Conservation (phyloP, 2,113 vertebrate species). For the Sander vitreus region DNA sequence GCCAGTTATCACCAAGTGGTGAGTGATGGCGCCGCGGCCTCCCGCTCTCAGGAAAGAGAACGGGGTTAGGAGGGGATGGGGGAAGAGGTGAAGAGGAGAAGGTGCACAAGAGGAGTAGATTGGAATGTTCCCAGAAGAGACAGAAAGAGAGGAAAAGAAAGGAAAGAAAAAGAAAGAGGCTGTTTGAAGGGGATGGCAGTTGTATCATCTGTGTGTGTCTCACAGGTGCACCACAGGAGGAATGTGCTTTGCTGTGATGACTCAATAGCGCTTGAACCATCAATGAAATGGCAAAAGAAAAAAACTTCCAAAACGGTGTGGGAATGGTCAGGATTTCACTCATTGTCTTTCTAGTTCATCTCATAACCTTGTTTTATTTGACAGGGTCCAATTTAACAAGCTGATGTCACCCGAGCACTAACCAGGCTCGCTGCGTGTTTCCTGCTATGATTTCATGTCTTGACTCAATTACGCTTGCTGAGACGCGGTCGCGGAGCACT, state of each 20-base stretch:
- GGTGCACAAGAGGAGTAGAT: slow-evolving; percentile 65
- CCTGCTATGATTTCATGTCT: slow-evolving; percentile 62
- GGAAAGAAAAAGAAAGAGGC: slow-evolving; percentile 47
- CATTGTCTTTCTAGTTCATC: slow-evolving; percentile 60
- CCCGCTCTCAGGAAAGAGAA: slow-evolving; percentile 68
- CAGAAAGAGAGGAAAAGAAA: slow-evolving; percentile 51
- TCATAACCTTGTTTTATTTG: slow-evolving; percentile 62
- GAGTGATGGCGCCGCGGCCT: slow-evolving; percentile 79
- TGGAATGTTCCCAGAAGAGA: slow-evolving; percentile 82
- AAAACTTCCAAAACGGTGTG: slow-evolving; percentile 6
- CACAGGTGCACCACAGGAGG: slow-evolving; percentile 73
- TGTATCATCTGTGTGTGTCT: slow-evolving; percentile 60
- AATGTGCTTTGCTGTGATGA: slow-evolving; percentile 72
- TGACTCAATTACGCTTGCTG: slow-evolving; percentile 47
- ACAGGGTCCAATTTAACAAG: slow-evolving; percentile 53
- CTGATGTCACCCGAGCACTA: slow-evolving; percentile 57
- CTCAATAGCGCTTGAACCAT: slow-evolving; percentile 61
- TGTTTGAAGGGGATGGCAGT: slow-evolving; percentile 55
- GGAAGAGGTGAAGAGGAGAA: slow-evolving; percentile 56
- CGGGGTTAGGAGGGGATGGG: slow-evolving; percentile 29
- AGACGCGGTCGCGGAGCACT: neutral
- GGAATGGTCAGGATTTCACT: slow-evolving; percentile 49
- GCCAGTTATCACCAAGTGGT: slow-evolving; percentile 81
- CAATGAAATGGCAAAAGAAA: slow-evolving; percentile 49
- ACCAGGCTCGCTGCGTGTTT: slow-evolving; percentile 40